Percentiles rank a stretch among this genome's conserved stretches.
Conservation (phyloP, 2,888 invertebrate genomes). For the Pinctada fucata region DNA sequence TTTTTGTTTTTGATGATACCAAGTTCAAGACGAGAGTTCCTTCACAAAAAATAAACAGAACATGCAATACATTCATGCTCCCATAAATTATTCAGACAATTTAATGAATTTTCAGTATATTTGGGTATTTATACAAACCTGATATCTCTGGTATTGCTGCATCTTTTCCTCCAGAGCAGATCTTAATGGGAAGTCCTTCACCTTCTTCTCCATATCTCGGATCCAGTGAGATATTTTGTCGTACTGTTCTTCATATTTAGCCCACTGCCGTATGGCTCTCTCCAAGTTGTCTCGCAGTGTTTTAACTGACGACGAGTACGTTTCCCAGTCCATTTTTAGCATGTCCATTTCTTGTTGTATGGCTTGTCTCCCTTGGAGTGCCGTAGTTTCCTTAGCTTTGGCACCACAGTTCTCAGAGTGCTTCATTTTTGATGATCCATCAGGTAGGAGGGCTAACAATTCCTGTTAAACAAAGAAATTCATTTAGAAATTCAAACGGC, state of each 20-base stretch:
- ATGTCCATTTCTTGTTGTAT: slow-evolving; percentile 71
- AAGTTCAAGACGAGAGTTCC: background rate
- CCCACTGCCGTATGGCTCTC: slow-evolving; percentile 88
- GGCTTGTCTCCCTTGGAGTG: slow-evolving; percentile 69
- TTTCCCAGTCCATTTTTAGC: slow-evolving; percentile 70
- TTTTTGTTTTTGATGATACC: background rate
- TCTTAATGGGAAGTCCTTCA: slow-evolving; percentile 90
- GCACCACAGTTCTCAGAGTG: slow-evolving; percentile 83
- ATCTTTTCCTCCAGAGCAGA: slow-evolving; percentile 89
- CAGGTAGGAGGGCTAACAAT: slow-evolving; percentile 81
- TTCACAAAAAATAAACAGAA: background rate
- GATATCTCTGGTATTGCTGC: slow-evolving; percentile 84
- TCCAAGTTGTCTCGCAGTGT: slow-evolving; percentile 86
- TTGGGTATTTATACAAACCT: slow-evolving; percentile 79
- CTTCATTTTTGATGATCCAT: slow-evolving; percentile 80
- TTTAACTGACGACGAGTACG: slow-evolving; percentile 77
- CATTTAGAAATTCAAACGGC: background rate
- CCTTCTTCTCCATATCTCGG: slow-evolving; percentile 87
- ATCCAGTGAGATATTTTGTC: slow-evolving; percentile 92
- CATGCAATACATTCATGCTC: background rate
- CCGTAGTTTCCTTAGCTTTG: slow-evolving; percentile 81
- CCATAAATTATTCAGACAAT: no score
- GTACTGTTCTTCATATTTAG: slow-evolving; percentile 88
- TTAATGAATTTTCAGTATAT: no score
- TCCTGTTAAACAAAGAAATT: slow-evolving; percentile 63